Conservation (phyloP, 1,140 invertebrate species). For the Dreissena polymorpha region DNA sequence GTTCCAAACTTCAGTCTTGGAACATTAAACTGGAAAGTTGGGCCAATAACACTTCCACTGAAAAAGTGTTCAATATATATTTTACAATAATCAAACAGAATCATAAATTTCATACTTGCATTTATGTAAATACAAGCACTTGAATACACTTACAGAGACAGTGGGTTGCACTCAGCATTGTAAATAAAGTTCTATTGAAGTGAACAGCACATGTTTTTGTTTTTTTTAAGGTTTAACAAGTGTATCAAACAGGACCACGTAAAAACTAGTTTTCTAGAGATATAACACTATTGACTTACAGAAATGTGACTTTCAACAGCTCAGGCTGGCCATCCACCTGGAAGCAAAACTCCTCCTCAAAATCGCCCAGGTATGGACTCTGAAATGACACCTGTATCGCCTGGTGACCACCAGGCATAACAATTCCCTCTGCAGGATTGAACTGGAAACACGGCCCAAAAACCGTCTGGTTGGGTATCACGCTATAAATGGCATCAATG, state of each 20-base stretch:
- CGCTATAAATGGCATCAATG: constrained; percentile 79
- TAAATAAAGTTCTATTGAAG: too few relatives aligned
- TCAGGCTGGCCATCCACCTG: constrained; percentile 78
- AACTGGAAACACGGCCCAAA: constrained; percentile 79
- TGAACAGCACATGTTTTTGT: too few relatives aligned
- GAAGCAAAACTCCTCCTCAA: constrained; percentile 78
- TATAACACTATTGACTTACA: constrained; percentile 61
- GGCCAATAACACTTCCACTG: constrained; percentile 79
- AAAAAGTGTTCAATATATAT: constrained; percentile 6
- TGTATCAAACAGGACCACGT: too few relatives aligned
- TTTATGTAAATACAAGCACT: too few relatives aligned
- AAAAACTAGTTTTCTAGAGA: too few relatives aligned
- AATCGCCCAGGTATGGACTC: constrained; percentile 77
- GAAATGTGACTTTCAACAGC: constrained; percentile 72
- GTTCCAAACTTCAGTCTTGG: constrained; percentile 77
- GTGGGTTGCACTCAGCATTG: too few relatives aligned
- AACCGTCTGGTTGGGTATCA: constrained; percentile 70
- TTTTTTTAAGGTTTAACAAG: too few relatives aligned
- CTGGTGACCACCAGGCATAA: constrained; percentile 78
- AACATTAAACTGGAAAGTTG: constrained; percentile 79
- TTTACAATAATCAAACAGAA: too few relatives aligned
- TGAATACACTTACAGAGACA: too few relatives aligned
- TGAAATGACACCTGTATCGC: constrained; percentile 77
- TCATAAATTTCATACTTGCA: too few relatives aligned
- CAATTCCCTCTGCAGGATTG: constrained; percentile 78